Evolutionary conservation across 2,113 vertebrate species (phyloP), one percentile per base, ranked within the genome.

Genomic region (Brachirus orientalis): DNA sequence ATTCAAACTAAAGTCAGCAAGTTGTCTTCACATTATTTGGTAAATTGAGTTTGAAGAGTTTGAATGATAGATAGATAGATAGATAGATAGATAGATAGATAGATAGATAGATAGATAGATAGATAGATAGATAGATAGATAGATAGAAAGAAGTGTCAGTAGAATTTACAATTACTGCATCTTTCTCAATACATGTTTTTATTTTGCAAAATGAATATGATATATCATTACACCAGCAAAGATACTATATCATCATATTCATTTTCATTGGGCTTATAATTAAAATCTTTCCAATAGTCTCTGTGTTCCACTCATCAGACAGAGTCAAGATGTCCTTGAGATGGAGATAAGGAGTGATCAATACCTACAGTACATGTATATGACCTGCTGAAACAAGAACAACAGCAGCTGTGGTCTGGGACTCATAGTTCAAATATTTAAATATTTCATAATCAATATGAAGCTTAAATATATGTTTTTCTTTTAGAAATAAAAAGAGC

Each of bases 271-370:
- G 37, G 40, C 13, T 54, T 47, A 35, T 41, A 17, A 36, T 50
- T 45, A 14, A 12, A 46, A 17, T 17, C 38, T 19, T 12, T 59
- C 6, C 20, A 20, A 0, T 8, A 43, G 45, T 51, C 28, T 65
- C 35, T 43, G 6, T 47, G 43, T 71, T 46, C 41, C 43, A 28
- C 37, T 76, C 17, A 38, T 12, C 16, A 60, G 17, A 71, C 17
- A 52, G 20, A 64, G 53, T 59, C 50, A 58, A 70, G 56, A 66
- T 69, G 77, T 85, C 84, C 79, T 83, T 83, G 56, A 73, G 69
- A 85, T 65, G 46, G 65, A 72, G 62, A 72, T 77, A 59, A 67
- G 17, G 56, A 66, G 62, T 36, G 71, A 85, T 88, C 79, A 59
- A 80, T 85, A 75, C 47, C 59, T 53, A 37, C 40, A 43, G 40